Percentiles rank a stretch among this genome's conserved stretches.
phyloP scores from a whole-genome alignment of 2,797 vertebrate species.

The Kryptolebias ocellatus region DNA sequence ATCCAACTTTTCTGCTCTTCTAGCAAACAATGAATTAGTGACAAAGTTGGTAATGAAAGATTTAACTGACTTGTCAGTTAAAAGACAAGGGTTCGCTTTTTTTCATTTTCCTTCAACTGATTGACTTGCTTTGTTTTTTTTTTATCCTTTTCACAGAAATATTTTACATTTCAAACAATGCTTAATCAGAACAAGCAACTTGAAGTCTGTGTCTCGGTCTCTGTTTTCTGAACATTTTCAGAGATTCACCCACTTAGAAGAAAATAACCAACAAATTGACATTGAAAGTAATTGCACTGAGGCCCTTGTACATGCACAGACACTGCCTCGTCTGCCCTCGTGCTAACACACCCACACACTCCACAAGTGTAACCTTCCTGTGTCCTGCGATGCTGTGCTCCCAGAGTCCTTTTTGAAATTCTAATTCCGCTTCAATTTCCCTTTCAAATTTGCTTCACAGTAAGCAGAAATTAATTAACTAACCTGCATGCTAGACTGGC shows the following conservation, averaged over 20 bases:
- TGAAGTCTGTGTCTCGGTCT: neutral
- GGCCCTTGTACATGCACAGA: neutral
- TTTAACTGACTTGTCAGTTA: neutral
- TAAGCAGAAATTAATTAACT: conserved; percentile 72
- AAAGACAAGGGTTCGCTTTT: neutral
- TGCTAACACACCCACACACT: conserved; percentile 28
- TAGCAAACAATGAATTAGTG: neutral
- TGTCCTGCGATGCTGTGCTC: conserved; percentile 29
- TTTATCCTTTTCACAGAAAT: neutral
- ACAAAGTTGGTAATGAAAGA: neutral
- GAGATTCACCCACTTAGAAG: neutral
- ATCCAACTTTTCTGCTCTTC: neutral
- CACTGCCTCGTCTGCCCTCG: conserved; percentile 4
- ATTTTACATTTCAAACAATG: neutral
- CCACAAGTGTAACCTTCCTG: conserved; percentile 53
- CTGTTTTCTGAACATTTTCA: conserved; percentile 1
- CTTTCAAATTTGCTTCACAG: conserved; percentile 64
- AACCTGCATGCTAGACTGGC: conserved; percentile 61
- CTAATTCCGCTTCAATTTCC: conserved; percentile 58
- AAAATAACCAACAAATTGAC: conserved; percentile 1
- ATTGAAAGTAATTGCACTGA: neutral
- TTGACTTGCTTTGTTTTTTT: neutral
- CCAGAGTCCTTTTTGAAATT: conserved; percentile 59
- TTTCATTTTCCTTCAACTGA: neutral
- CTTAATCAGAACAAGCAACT: conserved; percentile 2